Base-by-base conservation (phyloP, 2,888 invertebrate genomes). In the Protophormia terraenovae region DNA sequence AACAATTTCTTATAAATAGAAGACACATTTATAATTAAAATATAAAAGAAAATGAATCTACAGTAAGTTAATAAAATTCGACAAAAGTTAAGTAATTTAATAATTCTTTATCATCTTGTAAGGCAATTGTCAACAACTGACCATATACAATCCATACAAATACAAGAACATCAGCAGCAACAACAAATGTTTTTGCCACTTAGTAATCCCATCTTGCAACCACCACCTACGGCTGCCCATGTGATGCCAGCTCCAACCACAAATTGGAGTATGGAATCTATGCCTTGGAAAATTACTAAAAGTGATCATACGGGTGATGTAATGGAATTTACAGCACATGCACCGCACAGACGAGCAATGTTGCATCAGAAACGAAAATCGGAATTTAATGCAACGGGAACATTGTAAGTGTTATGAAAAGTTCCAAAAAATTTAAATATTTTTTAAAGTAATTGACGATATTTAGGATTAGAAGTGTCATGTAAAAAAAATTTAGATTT, bases 321-420 rank as follows among this genome's bases (percentile, higher is more conserved):
- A 90, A 89, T 90, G 91, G 87, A 91, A 89, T 87, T 89, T 83
- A 84, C 82, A 10, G 87, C 86, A n/a, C 84, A 80, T 71, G 45
- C 64, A 27, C 83, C 85, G 10, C 27, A 58, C 27, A 66, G 87
- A 87, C 82, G 87, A 7, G 79, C 88, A 0, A 53, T 90, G 19
- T 88, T 89, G 84, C 89, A 90, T 62, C 91, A 90, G 22, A 92
- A 92, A 75, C 87, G 92, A 12, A 92, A 92, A 87, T 90, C 91
- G 0, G 87, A 89, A n/a, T 41, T 80, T 50, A 73, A 79, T 53
- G 38, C 89, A 27, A 87, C 93, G 71, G 93, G 93, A 83, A 90
- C 90, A 16, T 92, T 94, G 95, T 95, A 93, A 94, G 94, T 93
- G 88, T n/a, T n/a, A n/a, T n/a, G n/a, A n/a, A n/a, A n/a, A n/a